Evolutionary conservation across 2,113 vertebrate species (phyloP), one percentile per base, ranked within the genome.

Genomic region (Puffinus mauretanicus): DNA sequence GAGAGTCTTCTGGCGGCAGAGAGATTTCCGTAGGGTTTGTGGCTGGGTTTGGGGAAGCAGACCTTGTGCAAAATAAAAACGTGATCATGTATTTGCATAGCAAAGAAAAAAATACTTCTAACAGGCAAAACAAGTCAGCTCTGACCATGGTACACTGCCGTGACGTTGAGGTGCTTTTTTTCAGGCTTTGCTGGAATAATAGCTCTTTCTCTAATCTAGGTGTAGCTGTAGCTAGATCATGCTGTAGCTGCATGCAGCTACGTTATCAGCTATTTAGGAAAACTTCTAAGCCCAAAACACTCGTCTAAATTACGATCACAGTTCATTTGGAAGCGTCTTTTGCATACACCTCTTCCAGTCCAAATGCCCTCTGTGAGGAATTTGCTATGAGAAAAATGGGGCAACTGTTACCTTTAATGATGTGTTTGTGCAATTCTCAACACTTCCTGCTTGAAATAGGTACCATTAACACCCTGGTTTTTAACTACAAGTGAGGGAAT

Each of bases 191-290:
- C 54, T 86, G 62, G 47, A 66, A 18, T 71, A 42, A 46, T 1
- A 0, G 10, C 34, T 80, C 54, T 73, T 58, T 20, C 52, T 60
- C 22, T 0, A 0, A 13, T 40, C 27, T 44, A 26, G 29, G 32
- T 87, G 26, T 76, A 61, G 73, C 66, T 70, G 26, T 76, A 61
- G 73, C 66, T 70, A 46, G 27, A 30, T 46, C n/a, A 11, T 11
- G 29, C 46, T 65, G 29, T 40, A 82, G 55, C 34, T 75, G 22
- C 12, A 8, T 38, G 49, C 14, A 86, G 22, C 66, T 67, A 21
- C 0, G 0, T 55, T 77, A 81, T 16, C 40, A 49, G 19, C 32
- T 73, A 17, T 62, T 87, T 22, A 75, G 66, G n/a, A 79, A 79
- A 72, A 66, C 18, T 78, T 69, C 5, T 29, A 77, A 64, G 30